Evolutionary conservation across 1,140 invertebrate species (phyloP).

Genomic region (Sitobion miscanthi): DNA sequence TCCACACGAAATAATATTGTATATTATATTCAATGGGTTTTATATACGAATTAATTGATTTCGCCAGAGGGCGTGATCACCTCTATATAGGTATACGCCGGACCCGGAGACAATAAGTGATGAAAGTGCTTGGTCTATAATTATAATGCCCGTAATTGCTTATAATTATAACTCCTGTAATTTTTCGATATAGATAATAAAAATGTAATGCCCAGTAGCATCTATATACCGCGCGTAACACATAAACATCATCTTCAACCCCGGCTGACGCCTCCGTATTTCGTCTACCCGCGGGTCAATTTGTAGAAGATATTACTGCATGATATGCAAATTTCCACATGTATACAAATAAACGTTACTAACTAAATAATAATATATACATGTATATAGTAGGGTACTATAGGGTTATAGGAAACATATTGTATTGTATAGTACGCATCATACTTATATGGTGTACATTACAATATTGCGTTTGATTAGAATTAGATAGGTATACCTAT

Average conservation of each 20-base stretch:
- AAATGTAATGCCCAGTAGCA: slow-evolving; percentile 45
- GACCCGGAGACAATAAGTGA: slow-evolving; percentile 35
- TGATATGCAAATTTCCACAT: slow-evolving; percentile 17
- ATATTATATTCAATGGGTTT: slow-evolving; percentile 26
- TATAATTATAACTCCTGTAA: slow-evolving; percentile 36
- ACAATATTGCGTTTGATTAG: neutral
- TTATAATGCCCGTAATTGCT: slow-evolving; percentile 37
- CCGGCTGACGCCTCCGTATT: slow-evolving; percentile 26
- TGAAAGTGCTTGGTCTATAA: slow-evolving; percentile 35
- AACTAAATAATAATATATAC: neutral
- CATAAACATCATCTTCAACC: neutral
- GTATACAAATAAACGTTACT: slow-evolving; percentile 3
- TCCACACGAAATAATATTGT: slow-evolving; percentile 20
- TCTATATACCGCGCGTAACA: neutral
- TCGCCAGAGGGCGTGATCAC: slow-evolving; percentile 41
- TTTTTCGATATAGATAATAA: slow-evolving; percentile 36
- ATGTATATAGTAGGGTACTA: no score
- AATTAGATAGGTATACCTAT: neutral
- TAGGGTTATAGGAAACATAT: neutral
- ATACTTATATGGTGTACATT: neutral
- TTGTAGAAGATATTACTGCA: neutral
- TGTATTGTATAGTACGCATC: neutral
- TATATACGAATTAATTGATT: slow-evolving; percentile 40
- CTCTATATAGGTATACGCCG: neutral
- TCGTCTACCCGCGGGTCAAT: neutral